These are phyloP conservation scores for Protonibea diacanthus DNA, from an alignment of 2,797 vertebrate species.

Conservation along the genomic window DNA sequence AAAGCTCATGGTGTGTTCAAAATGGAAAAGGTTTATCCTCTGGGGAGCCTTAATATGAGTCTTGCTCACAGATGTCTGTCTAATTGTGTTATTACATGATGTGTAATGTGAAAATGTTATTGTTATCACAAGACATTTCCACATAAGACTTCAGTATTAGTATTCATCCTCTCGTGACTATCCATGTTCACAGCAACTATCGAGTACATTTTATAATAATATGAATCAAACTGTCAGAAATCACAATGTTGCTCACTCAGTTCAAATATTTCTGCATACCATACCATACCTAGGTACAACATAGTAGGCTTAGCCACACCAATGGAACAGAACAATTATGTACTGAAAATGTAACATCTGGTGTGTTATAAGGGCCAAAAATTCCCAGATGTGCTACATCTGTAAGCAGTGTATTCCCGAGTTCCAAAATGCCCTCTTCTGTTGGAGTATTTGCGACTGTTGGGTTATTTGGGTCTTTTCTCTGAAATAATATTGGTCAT, in stretches of 20 bases:
- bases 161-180: not conserved
- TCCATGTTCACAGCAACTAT: not conserved
- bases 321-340: not conserved
- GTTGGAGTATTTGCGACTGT: not conserved
- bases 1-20: not conserved
- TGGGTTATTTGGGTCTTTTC: not conserved
- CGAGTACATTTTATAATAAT: too few relatives aligned
- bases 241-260: too few relatives aligned
- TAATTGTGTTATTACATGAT: not conserved
- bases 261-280: too few relatives aligned
- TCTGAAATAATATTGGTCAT: slow-evolving; percentile 14
- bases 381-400: not conserved
- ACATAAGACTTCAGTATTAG: too few relatives aligned
- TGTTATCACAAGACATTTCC: too few relatives aligned
- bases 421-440: not conserved
- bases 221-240: too few relatives aligned
- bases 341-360: not conserved
- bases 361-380: not conserved
- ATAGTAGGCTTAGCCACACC: too few relatives aligned
- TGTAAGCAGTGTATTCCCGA: not conserved
- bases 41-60: not conserved
- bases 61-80: not conserved
- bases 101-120: too few relatives aligned
- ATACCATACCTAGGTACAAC: too few relatives aligned
- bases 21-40: not conserved